A percentile compares a stretch with the other conserved stretches of the same genome.
These are phyloP conservation scores for Pollicipes pollicipes DNA, from an alignment of 1,140 invertebrate species.

Conservation along the genomic window DNA sequence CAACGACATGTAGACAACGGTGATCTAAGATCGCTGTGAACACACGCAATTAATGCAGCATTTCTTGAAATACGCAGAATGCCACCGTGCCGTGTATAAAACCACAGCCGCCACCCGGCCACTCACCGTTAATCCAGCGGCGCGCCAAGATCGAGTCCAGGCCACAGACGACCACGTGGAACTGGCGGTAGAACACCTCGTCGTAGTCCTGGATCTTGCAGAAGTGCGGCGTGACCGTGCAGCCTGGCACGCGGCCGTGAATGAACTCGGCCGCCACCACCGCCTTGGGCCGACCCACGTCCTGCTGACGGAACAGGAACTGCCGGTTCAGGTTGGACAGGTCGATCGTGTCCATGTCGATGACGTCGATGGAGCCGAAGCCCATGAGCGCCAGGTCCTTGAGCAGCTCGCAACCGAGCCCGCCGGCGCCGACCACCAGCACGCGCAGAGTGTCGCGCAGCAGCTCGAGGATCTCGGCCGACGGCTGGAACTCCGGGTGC, in stretches of 20 bases:
- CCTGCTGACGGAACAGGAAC: constrained; percentile 83
- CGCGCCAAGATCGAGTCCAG: constrained; percentile 91
- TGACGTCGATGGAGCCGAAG: constrained; percentile 79
- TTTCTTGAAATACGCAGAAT: too few species aligned
- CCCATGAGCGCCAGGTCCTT: constrained; percentile 91
- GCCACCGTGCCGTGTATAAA: too few species aligned
- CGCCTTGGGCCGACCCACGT: constrained; percentile 85
- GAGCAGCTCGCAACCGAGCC: constrained; percentile 89
- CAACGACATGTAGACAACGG: too few species aligned
- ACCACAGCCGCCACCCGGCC: not conserved
- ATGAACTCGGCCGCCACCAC: constrained; percentile 88
- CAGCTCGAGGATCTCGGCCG: constrained; percentile 63
- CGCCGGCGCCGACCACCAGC: constrained; percentile 51
- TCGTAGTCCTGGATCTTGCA: constrained; percentile 60
- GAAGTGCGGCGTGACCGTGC: constrained; percentile 54
- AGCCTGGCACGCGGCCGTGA: constrained; percentile 66
- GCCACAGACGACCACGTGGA: constrained; percentile 90
- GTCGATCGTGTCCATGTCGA: constrained; percentile 98
- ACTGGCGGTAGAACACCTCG: constrained; percentile 76
- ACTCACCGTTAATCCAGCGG: constrained; percentile 77
- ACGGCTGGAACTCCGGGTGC: constrained; percentile 74
- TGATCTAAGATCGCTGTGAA: too few species aligned
- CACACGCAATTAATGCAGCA: too few species aligned
- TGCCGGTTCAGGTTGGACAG: constrained; percentile 94
- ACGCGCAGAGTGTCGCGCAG: constrained; percentile 66